These are phyloP conservation scores for Grus americana DNA, from an alignment of 2,113 vertebrate species.

Conservation along the genomic window DNA sequence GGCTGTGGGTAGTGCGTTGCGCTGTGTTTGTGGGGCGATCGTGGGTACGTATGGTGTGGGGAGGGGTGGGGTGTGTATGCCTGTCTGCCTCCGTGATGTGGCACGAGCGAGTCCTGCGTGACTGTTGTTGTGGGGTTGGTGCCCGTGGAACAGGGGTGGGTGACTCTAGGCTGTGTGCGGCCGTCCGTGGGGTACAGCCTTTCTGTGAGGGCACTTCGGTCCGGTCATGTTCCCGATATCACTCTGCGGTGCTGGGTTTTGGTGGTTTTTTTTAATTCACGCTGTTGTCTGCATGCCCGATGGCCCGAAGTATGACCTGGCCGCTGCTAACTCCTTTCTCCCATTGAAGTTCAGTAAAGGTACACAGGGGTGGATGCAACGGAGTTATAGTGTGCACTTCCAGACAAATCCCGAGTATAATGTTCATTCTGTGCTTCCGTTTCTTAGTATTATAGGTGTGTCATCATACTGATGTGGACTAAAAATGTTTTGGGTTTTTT, in stretches of 20 bases:
- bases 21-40: background rate
- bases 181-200: background rate
- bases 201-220: background rate
- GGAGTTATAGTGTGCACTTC: accelerated
- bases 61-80: background rate
- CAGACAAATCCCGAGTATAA: background rate
- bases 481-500: background rate
- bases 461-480: background rate
- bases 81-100: accelerated
- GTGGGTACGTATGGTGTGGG: background rate
- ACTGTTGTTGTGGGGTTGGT: accelerated
- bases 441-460: background rate
- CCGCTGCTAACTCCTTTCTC: accelerated
- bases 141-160: background rate
- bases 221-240: accelerated
- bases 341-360: accelerated
- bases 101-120: background rate
- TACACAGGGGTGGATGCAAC: accelerated
- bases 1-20: background rate
- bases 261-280: too few relatives aligned
- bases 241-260: background rate
- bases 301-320: background rate
- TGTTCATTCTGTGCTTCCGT: background rate
- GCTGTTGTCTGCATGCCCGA: too few relatives aligned
- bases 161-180: background rate